Conservation (phyloP, 1,140 invertebrate species). For the Potamilus streckersoni region DNA sequence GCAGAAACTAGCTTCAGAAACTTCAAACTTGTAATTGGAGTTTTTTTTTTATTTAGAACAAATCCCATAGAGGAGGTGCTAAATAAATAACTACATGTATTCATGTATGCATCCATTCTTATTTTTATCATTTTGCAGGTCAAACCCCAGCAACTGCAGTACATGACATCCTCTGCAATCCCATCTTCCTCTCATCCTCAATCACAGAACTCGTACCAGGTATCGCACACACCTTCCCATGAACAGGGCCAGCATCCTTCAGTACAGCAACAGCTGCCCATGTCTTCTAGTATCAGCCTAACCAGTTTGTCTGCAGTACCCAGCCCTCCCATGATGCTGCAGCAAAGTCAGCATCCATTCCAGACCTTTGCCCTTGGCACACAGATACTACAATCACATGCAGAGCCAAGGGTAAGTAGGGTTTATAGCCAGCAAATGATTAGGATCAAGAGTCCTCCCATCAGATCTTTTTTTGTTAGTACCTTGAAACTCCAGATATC, state of each 20-base stretch:
- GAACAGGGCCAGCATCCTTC: conserved; percentile 61
- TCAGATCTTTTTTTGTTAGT: background rate
- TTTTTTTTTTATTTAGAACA: background rate
- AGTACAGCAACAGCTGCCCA: conserved; percentile 15
- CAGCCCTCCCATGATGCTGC: conserved; percentile 60
- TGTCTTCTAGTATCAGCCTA: conserved; percentile 74
- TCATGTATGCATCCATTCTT: background rate
- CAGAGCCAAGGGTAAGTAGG: conserved; percentile 52
- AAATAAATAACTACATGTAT: background rate
- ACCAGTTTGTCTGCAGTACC: conserved; percentile 52
- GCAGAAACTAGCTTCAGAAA: background rate
- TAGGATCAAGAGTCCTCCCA: no score
- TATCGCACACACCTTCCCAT: conserved; percentile 9
- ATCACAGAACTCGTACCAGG: conserved; percentile 10
- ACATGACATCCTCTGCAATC: conserved; percentile 42
- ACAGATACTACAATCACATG: conserved; percentile 49
- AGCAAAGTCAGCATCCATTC: conserved; percentile 56
- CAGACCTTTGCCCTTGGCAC: conserved; percentile 51
- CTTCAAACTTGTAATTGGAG: background rate
- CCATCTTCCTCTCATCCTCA: conserved; percentile 18
- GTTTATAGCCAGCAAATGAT: background rate
- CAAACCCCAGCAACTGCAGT: conserved; percentile 76
- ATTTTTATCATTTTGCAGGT: conserved; percentile 64
- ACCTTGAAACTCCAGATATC: background rate
- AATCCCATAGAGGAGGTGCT: background rate